Conservation (phyloP, 2,888 invertebrate species). For the Clepsis dumicolana region DNA sequence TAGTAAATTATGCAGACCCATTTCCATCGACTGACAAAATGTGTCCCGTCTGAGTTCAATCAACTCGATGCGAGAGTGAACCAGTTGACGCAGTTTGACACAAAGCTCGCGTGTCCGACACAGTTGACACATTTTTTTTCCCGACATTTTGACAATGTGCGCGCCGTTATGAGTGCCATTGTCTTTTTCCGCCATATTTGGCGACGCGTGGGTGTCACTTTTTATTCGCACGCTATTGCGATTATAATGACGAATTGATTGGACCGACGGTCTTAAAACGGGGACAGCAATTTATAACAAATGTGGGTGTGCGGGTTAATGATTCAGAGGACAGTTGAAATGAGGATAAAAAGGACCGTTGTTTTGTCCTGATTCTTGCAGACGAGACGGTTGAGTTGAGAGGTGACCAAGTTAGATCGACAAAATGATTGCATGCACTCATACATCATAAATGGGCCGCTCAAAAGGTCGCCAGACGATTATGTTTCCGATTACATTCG, state of each 20-base stretch:
- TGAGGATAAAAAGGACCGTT: conserved; percentile 71
- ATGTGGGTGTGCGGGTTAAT: conserved; percentile 78
- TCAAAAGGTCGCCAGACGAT: conserved; percentile 55
- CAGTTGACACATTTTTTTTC: conserved; percentile 62
- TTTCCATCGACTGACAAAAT: conserved; percentile 33
- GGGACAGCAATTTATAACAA: conserved; percentile 68
- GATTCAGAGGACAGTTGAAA: conserved; percentile 66
- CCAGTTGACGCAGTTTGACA: conserved; percentile 39
- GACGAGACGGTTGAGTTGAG: conserved; percentile 57
- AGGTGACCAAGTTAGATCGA: conserved; percentile 58
- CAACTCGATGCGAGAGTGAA: conserved; percentile 33
- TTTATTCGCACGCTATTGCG: conserved; percentile 72
- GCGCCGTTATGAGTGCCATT: conserved; percentile 75
- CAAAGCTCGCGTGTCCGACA: conserved; percentile 46
- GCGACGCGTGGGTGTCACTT: conserved; percentile 72
- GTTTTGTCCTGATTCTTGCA: conserved; percentile 63
- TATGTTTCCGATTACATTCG: conserved; percentile 33
- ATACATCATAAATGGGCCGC: conserved; percentile 53
- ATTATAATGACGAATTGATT: conserved; percentile 83
- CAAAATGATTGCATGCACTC: conserved; percentile 51
- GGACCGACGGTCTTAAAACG: conserved; percentile 69
- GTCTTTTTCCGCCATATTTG: conserved; percentile 73
- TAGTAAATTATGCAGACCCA: conserved; percentile 41
- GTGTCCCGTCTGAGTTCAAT: conserved; percentile 30
- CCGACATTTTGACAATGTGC: conserved; percentile 61